Evolutionary conservation across 2,113 vertebrate genomes (phyloP).

Genomic region (Percopsis transmontana): DNA sequence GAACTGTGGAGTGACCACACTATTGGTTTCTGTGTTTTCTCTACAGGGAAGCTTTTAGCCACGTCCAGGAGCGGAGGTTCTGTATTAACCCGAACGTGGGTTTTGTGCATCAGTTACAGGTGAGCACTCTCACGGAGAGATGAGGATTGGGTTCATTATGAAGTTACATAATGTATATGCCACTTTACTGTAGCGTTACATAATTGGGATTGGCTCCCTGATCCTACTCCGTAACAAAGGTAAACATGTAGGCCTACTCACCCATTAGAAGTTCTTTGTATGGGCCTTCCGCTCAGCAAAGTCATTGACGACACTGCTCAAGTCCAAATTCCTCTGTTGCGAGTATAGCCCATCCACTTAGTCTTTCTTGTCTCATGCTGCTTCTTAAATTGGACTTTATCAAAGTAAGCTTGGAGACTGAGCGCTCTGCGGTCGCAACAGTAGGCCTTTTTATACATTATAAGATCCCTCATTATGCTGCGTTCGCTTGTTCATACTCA

Average conservation of each 20-base stretch:
- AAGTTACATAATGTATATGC: no score
- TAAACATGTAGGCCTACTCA: no score
- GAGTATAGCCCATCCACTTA: background rate
- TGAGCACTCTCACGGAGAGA: slow-evolving; percentile 50
- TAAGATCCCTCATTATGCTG: no score
- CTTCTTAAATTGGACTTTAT: background rate
- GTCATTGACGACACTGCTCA: no score
- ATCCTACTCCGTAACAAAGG: no score
- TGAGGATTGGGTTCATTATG: background rate
- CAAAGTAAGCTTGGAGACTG: slow-evolving; percentile 8
- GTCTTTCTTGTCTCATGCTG: slow-evolving; percentile 4
- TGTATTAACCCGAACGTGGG: slow-evolving; percentile 99
- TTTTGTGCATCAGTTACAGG: slow-evolving; percentile 99
- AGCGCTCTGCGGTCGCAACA: slow-evolving; percentile 1
- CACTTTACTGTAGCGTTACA: no score
- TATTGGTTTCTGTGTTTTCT: slow-evolving; percentile 2
- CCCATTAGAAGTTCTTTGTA: no score
- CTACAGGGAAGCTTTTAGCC: slow-evolving; percentile 93
- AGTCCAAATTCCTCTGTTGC: no score
- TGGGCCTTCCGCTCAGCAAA: no score
- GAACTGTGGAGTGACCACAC: background rate
- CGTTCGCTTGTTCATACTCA: no score
- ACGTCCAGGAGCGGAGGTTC: slow-evolving; percentile 98
- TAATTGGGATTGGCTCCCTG: no score
- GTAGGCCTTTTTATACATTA: no score